A percentile compares a stretch with the other conserved stretches of the same genome.
Evolutionary conservation across 2,113 vertebrate species (phyloP).

Genomic region (Nothoprocta pentlandii): DNA sequence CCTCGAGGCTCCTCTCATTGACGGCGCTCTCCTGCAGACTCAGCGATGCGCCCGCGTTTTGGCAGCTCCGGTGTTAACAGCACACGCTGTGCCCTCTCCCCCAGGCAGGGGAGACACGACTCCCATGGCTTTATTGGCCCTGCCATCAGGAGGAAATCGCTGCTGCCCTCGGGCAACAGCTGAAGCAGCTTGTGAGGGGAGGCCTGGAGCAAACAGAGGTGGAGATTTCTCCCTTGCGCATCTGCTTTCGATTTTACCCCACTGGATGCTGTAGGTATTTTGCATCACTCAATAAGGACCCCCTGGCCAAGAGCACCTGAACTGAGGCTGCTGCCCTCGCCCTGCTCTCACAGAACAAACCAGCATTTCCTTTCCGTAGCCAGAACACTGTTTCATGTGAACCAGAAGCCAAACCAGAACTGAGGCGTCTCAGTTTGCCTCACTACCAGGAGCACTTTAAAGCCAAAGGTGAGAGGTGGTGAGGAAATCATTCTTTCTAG

Average conservation of each 20-base stretch:
- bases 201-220: background rate
- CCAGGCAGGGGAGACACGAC: background rate
- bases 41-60: background rate
- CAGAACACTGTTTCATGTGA: background rate
- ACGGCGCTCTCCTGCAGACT: background rate
- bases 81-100: background rate
- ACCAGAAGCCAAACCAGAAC: background rate
- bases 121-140: background rate
- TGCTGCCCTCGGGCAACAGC: background rate
- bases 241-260: background rate
- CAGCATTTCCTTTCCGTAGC: background rate
- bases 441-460: rapidly evolving
- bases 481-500: background rate
- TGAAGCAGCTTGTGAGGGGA: background rate
- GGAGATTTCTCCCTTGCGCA: background rate
- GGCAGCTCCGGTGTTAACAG: background rate
- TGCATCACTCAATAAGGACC: background rate
- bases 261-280: background rate
- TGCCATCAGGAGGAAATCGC: background rate
- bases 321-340: background rate
- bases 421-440: background rate
- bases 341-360: background rate
- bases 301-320: background rate
- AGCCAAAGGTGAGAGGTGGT: background rate
- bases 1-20: background rate